Conservation (phyloP, 2,113 vertebrate species). For the Eira barbara region DNA sequence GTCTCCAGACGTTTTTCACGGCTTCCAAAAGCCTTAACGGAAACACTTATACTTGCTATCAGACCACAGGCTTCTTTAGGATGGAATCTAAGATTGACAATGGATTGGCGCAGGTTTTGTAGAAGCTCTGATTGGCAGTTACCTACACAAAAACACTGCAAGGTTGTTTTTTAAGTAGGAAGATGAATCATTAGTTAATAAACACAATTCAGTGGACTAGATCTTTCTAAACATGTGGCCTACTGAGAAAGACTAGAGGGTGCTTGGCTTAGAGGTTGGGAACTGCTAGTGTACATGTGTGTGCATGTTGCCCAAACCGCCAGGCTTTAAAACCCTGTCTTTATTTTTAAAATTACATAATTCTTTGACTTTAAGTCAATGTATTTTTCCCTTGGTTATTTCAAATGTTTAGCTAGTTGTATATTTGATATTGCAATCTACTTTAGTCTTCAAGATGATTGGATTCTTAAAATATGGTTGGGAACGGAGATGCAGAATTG, state of each 20-base stretch:
- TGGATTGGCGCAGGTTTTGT: slow-evolving; percentile 33
- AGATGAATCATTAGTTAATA: slow-evolving; percentile 55
- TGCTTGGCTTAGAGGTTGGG: not conserved
- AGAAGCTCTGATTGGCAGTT: not conserved
- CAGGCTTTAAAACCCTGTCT: not conserved
- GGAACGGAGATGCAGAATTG: not conserved
- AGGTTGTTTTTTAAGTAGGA: slow-evolving; percentile 6
- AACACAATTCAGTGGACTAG: not conserved
- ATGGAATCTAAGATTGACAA: slow-evolving; percentile 28
- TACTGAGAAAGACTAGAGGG: not conserved
- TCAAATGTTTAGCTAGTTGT: not conserved
- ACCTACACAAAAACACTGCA: slow-evolving; percentile 10
- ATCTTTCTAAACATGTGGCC: not conserved
- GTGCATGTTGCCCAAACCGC: not conserved
- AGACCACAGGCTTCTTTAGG: not conserved
- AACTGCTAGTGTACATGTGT: not conserved
- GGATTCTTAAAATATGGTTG: not conserved
- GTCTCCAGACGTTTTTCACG: not conserved
- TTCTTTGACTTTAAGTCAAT: not conserved
- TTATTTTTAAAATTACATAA: slow-evolving; percentile 33
- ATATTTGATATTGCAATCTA: not conserved
- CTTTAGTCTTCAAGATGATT: slow-evolving; percentile 1
- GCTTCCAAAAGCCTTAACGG: not conserved
- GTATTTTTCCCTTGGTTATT: not conserved
- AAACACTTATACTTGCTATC: not conserved